Evolutionary conservation across 2,113 vertebrate genomes (phyloP), one percentile per base, ranked within the genome.

Genomic region (Tapirus terrestris): DNA sequence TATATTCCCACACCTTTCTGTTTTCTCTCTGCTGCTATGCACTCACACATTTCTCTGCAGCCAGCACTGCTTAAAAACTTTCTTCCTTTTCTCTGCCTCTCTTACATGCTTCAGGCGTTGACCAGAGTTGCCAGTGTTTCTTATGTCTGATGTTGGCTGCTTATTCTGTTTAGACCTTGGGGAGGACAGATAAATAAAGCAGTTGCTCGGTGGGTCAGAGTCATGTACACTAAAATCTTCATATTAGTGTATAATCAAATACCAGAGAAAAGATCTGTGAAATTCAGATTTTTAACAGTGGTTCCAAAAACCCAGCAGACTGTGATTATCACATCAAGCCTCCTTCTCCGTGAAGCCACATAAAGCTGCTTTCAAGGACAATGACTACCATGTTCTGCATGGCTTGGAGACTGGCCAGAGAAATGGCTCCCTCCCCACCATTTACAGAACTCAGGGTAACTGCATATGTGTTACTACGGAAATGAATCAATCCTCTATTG

Each of bases 321-420:
- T 93, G 39, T 75, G 93, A 95, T 68, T 0, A 36, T 92, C 6
- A 5, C 45, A 72, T 72, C 68, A 39, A 45, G 60, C 25, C 13
- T 6, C n/a, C 63, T 95, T 82, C 97, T 72, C 82, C 36, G n/a
- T 83, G 82, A 97, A 98, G 95, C 96, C 96, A 75, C 77, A 85
- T 8, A 3, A 87, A 94, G 76, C 65, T 93, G 60, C 25, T 63
- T 81, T 93, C 73, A 45, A 96, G 97, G 51, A 94, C 0, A 73
- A 16, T 56, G 72, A 56, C 85, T 70, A 36, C 86, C 79, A 63
- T 65, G 70, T 97, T 89, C 43, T 93, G 48, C 18, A 20, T 65
- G 51, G 83, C 88, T 51, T 36, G 68, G 60, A 79, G 56, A n/a
- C 84, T 63, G 1, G 27, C 77, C 97, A 89, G 75, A 43, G 45